Conservation (phyloP, 2,113 vertebrate genomes). For the Labeo catla region DNA sequence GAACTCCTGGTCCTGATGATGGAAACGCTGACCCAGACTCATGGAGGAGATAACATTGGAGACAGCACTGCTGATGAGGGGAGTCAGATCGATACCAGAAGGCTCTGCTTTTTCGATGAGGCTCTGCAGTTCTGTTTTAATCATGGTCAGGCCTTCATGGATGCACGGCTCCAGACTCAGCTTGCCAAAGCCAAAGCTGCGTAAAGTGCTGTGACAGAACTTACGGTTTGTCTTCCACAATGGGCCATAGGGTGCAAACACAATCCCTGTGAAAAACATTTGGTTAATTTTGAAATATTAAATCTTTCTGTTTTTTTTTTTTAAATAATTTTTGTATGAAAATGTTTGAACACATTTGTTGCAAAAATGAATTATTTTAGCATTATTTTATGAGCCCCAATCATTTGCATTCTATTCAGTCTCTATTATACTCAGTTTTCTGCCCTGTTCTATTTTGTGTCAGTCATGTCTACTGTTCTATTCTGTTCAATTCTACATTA, state of each 20-base stretch:
- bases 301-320: too few relatives aligned
- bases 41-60: constrained; percentile 94
- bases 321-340: too few relatives aligned
- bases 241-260: constrained; percentile 91
- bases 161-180: constrained; percentile 90
- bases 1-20: constrained; percentile 85
- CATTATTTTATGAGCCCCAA: too few relatives aligned
- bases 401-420: background rate
- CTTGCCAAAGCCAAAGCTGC: constrained; percentile 90
- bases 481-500: background rate
- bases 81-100: constrained; percentile 75
- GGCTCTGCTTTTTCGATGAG: constrained; percentile 59
- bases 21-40: constrained; percentile 87
- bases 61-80: constrained; percentile 83
- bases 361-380: too few relatives aligned
- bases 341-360: too few relatives aligned
- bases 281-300: background rate
- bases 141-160: constrained; percentile 80
- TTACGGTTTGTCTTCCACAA: constrained; percentile 91
- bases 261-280: constrained; percentile 80
- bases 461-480: background rate
- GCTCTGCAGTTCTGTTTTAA: constrained; percentile 85
- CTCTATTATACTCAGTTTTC: background rate
- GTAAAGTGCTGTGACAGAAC: constrained; percentile 89
- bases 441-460: background rate